Base-by-base conservation (phyloP, 2,797 vertebrate species). In the Ctenochaetus hawaiiensis region DNA sequence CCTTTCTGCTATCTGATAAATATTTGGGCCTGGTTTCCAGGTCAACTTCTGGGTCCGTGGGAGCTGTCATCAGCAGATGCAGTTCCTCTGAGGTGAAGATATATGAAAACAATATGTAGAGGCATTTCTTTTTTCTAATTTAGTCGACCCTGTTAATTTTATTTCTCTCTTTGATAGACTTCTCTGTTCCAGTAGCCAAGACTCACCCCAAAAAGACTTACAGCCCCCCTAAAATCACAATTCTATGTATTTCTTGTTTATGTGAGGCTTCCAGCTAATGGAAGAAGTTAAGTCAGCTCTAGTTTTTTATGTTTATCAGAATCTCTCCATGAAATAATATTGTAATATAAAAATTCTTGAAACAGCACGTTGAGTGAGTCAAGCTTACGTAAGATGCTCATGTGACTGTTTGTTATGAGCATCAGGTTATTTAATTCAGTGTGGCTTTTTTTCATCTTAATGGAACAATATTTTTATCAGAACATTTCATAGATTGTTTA, bases 11-110 rank as follows among this genome's bases (percentile, higher is more conserved):
- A 76, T 88, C 75, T 82, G 88, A 93, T 90, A 89, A 91, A 93
- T 91, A 93, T 92, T 90, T 92, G 80, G 66, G 51, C 83, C 62
- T 67, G 8, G 56, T 91, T 91, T 93, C 83, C 83, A 93, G 88
- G 86, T 93, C 87, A 83, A 68, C 58, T 83, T 78, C 75, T 84
- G 83, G 60, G 83, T 82, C 70, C 71, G 39, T 41, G 60, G 67
- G 73, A 77, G 81, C 44, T 82, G 64, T 87, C 87, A 82, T 67
- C 62, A 72, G 52, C 74, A 71, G 48, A 74, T 20, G 30, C 57
- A 60, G 17, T 48, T 73, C 67, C 20, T 78, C 52, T 85, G 75
- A 83, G 61, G 41, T 88, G 64, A 89, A 91, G 63, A 82, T 37
- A 5, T 22, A 59, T 79, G 30, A 72, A 76, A 86, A 75, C 80